phyloP scores from a whole-genome alignment of 1,140 invertebrate species.

The Bilobella aurantiaca region DNA sequence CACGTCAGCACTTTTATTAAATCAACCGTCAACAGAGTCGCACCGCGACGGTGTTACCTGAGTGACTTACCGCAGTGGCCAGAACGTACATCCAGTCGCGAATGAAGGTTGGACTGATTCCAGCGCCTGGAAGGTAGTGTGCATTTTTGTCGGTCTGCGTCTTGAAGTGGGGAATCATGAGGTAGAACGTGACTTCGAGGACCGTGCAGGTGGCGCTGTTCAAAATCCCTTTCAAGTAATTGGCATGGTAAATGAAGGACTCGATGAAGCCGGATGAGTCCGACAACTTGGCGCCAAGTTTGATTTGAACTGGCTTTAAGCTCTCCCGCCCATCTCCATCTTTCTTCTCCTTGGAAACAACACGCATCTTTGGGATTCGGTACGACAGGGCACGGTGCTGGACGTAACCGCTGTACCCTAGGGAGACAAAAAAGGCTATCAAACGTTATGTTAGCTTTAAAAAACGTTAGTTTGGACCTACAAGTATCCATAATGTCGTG shows the following conservation, averaged over 20 bases:
- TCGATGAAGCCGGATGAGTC: not conserved
- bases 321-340: not conserved
- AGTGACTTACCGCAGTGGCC: not conserved
- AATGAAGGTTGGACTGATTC: not conserved
- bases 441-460: not conserved
- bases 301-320: not conserved
- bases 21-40: not conserved
- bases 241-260: not conserved
- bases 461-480: not conserved
- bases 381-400: not conserved
- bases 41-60: not conserved
- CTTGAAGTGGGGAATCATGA: conserved; percentile 6
- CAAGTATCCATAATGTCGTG: not conserved
- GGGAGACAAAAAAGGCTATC: not conserved
- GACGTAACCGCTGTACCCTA: not conserved
- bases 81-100: not conserved
- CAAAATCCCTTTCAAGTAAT: not conserved
- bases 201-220: conserved; percentile 3
- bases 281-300: not conserved
- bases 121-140: not conserved
- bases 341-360: not conserved
- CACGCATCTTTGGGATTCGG: conserved; percentile 1
- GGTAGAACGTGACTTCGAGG: not conserved
- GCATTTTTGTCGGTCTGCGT: not conserved
- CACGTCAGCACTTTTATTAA: not conserved